Evolutionary conservation across 2,113 vertebrate species (phyloP).

Genomic region (Rhombomys opimus): DNA sequence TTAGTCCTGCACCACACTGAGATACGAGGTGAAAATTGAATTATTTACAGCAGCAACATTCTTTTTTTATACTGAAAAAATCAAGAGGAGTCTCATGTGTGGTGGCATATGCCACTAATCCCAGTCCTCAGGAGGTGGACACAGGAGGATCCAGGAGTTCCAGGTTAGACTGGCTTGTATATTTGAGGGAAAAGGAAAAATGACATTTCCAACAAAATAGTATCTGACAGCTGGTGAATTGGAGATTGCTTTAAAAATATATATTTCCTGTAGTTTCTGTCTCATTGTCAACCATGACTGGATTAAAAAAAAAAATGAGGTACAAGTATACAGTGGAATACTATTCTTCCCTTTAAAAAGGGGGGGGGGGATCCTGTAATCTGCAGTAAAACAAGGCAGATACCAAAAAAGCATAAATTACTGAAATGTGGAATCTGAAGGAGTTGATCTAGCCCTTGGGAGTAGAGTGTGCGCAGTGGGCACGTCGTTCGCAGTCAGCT

Average conservation of each 20-base stretch:
- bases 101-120: background rate
- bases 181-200: background rate
- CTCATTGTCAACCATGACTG: background rate
- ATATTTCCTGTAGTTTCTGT: background rate
- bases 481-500: background rate
- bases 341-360: background rate
- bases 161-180: background rate
- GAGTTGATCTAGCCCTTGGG: background rate
- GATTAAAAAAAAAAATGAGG: background rate
- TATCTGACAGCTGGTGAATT: background rate
- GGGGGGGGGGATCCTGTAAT: background rate
- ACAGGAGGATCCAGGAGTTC: background rate
- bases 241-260: background rate
- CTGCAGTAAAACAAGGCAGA: background rate
- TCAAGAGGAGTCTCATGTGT: background rate
- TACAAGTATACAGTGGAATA: background rate
- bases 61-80: background rate
- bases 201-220: background rate
- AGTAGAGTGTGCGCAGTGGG: background rate
- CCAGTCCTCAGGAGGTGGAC: background rate
- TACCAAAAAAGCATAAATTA: background rate
- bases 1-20: background rate
- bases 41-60: background rate
- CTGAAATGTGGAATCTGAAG: background rate
- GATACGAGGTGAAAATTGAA: background rate